These are phyloP conservation scores for Arctopsyche grandis DNA, from an alignment of 1,140 invertebrate genomes.

Conservation along the genomic window DNA sequence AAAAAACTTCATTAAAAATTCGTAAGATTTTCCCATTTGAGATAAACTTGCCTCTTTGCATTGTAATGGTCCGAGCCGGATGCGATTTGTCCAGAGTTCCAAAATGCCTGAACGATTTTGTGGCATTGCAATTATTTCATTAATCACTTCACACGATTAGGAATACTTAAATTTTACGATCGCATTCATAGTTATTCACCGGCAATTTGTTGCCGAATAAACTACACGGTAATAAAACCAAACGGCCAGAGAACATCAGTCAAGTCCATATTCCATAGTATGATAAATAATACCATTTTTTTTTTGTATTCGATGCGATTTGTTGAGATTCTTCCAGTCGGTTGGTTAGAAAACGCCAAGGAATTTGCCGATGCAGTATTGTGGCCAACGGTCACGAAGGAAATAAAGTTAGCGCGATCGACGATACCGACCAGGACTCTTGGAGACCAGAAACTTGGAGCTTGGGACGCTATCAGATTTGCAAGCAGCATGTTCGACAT, in stretches of 20 bases:
- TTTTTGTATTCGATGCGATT: too few species aligned
- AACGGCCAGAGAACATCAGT: not conserved
- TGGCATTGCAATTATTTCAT: constrained; percentile 10
- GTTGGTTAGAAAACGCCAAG: too few species aligned
- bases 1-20: too few species aligned
- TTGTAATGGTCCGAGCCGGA: not conserved
- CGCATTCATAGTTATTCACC: not conserved
- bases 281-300: too few species aligned
- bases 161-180: constrained; percentile 21
- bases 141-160: constrained; percentile 19
- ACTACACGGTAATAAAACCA: not conserved
- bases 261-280: not conserved
- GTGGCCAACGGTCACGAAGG: not conserved
- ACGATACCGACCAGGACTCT: not conserved
- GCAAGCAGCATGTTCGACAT: constrained; percentile 41
- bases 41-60: too few species aligned
- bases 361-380: too few species aligned
- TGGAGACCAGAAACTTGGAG: constrained; percentile 5
- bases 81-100: not conserved
- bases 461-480: constrained; percentile 33
- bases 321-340: too few species aligned
- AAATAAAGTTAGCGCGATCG: constrained; percentile 8
- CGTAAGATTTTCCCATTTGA: too few species aligned
- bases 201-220: constrained; percentile 16
- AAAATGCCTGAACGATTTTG: not conserved